phyloP scores from a whole-genome alignment of 53 echinoderm and acorn worm species.

The Henricia sp. region DNA sequence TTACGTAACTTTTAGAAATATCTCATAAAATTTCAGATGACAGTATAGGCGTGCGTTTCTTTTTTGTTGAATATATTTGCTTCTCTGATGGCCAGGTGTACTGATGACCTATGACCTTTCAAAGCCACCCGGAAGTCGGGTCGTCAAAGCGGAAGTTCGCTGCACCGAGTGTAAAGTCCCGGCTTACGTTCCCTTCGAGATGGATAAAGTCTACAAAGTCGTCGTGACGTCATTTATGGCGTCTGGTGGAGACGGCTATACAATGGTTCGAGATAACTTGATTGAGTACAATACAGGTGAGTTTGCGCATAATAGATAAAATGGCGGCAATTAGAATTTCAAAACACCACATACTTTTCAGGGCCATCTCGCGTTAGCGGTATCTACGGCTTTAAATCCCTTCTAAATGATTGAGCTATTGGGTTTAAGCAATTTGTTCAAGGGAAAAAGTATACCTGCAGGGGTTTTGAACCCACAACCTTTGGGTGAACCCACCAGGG shows the following conservation, averaged over 20 bases:
- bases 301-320: not conserved
- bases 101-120: slow-evolving; percentile 72
- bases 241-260: slow-evolving; percentile 83
- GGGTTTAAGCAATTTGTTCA: not conserved
- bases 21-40: no score
- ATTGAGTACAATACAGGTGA: slow-evolving; percentile 15
- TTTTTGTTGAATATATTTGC: not conserved
- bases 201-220: slow-evolving; percentile 66
- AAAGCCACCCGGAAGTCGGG: slow-evolving; percentile 55
- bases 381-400: not conserved
- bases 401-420: not conserved
- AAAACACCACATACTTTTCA: no score
- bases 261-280: slow-evolving; percentile 68
- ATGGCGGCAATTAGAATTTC: not conserved
- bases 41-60: no score
- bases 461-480: not conserved
- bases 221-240: slow-evolving; percentile 69
- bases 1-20: no score
- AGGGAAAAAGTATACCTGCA: no score
- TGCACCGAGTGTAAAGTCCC: slow-evolving; percentile 87
- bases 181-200: slow-evolving; percentile 71
- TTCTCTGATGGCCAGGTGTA: slow-evolving; percentile 60
- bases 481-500: no score
- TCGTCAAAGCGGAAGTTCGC: slow-evolving; percentile 55
- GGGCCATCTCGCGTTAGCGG: no score